phyloP scores from a whole-genome alignment of 1,140 invertebrate species.

The Charaxes varanes region DNA sequence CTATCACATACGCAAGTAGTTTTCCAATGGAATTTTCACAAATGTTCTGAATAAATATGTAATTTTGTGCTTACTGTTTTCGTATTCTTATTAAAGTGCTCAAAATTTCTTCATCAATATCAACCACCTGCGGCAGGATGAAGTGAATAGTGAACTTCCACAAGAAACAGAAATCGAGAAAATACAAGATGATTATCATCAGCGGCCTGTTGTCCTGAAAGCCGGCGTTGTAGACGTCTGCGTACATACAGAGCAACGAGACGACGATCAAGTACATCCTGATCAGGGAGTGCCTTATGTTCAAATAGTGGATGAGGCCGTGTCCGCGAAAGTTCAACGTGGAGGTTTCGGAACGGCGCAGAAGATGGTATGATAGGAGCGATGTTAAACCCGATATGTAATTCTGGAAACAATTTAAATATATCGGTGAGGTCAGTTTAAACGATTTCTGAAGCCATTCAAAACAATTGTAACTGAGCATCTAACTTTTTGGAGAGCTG shows the following conservation, averaged over 20 bases:
- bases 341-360: not conserved
- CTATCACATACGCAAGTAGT: too few species aligned
- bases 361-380: too few species aligned
- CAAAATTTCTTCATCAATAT: slow-evolving; percentile 13
- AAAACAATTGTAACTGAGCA: too few species aligned
- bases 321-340: not conserved
- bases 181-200: slow-evolving; percentile 32
- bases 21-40: too few species aligned
- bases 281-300: slow-evolving; percentile 31
- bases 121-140: slow-evolving; percentile 23
- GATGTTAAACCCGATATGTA: too few species aligned
- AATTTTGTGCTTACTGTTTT: slow-evolving; percentile 18
- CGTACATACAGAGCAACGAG: slow-evolving; percentile 32
- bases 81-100: slow-evolving; percentile 17
- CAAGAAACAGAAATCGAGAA: slow-evolving; percentile 38
- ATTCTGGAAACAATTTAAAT: too few species aligned
- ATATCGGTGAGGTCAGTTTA: too few species aligned
- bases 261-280: slow-evolving; percentile 36
- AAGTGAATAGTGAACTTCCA: slow-evolving; percentile 40
- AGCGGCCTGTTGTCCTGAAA: slow-evolving; percentile 34
- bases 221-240: slow-evolving; percentile 44
- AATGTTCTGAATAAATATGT: too few species aligned
- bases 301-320: slow-evolving; percentile 23
- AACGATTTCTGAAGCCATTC: too few species aligned
- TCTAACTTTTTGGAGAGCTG: too few species aligned